Percentiles rank a stretch among this genome's conserved stretches.
These are phyloP conservation scores for Xylota sylvarum DNA, from an alignment of 2,888 invertebrate species.

Conservation along the genomic window DNA sequence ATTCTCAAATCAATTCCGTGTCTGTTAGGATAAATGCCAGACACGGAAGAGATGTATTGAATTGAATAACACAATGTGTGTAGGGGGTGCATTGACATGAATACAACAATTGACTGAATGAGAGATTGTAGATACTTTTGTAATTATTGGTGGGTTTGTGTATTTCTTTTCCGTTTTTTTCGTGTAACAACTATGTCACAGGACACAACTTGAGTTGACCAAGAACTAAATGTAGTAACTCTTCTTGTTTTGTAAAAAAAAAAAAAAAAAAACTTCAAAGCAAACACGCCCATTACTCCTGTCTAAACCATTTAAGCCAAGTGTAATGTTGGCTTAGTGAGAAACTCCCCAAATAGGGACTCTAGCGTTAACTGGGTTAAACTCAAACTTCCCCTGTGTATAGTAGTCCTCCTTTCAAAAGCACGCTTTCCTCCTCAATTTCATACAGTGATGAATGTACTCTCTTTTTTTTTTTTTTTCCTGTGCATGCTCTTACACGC, in stretches of 20 bases:
- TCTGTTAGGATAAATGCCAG: not conserved
- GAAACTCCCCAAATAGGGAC: conserved; percentile 38
- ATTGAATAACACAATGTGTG: not conserved
- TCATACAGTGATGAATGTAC: conserved; percentile 23
- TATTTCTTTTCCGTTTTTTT: not conserved
- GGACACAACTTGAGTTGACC: not conserved
- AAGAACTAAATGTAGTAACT: not conserved
- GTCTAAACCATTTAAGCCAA: conserved; percentile 15
- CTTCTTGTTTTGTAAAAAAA: not conserved
- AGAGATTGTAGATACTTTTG: not conserved
- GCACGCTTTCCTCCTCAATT: conserved; percentile 3
- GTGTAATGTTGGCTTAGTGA: conserved; percentile 24
- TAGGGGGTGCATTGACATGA: not conserved
- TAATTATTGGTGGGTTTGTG: not conserved
- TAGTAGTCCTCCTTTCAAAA: conserved; percentile 46
- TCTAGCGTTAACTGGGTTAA: conserved; percentile 64
- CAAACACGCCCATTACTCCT: conserved; percentile 27
- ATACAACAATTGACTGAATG: not conserved
- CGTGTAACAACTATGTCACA: not conserved
- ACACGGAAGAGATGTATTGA: not conserved
- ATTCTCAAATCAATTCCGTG: conserved; percentile 16
- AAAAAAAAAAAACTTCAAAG: conserved; percentile 11
- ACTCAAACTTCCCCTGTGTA: conserved; percentile 46
- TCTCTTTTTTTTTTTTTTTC: not conserved
- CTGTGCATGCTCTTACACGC: conserved; percentile 17